These are phyloP conservation scores for Zootoca vivipara DNA, from an alignment of 2,113 vertebrate species.

Conservation along the genomic window DNA sequence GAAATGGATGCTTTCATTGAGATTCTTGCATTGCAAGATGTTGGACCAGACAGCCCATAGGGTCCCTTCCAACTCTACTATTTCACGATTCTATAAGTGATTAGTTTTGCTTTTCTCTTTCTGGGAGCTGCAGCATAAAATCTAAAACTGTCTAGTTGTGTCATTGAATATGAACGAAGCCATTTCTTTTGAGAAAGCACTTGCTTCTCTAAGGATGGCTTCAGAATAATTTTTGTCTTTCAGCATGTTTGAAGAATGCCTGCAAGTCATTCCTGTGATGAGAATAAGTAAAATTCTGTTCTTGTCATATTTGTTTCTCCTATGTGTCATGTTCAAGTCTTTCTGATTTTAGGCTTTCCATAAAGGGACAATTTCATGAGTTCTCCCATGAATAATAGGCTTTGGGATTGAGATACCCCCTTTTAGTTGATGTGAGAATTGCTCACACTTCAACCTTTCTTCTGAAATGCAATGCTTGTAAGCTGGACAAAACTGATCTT, in stretches of 20 bases:
- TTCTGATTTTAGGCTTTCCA: background rate
- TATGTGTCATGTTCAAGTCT: background rate
- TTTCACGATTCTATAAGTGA: too few relatives aligned
- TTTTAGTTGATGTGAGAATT: background rate
- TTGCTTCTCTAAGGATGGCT: background rate
- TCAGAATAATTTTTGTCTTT: background rate
- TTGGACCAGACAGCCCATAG: too few relatives aligned
- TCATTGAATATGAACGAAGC: background rate
- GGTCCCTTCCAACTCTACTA: too few relatives aligned
- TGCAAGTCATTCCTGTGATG: background rate
- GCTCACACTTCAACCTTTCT: background rate
- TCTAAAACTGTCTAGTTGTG: background rate
- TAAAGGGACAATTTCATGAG: background rate
- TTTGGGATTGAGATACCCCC: too few relatives aligned
- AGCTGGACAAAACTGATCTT: background rate
- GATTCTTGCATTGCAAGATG: too few relatives aligned
- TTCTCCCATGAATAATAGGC: background rate
- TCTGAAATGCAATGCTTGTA: background rate
- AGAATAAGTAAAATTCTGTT: background rate
- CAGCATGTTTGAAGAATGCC: background rate
- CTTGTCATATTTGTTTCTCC: background rate
- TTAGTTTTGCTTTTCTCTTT: background rate
- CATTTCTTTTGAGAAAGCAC: background rate
- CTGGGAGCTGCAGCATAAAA: background rate
- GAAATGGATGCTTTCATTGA: background rate